These are phyloP conservation scores for Chionomys nivalis DNA, from an alignment of 2,113 vertebrate genomes.

Conservation along the genomic window DNA sequence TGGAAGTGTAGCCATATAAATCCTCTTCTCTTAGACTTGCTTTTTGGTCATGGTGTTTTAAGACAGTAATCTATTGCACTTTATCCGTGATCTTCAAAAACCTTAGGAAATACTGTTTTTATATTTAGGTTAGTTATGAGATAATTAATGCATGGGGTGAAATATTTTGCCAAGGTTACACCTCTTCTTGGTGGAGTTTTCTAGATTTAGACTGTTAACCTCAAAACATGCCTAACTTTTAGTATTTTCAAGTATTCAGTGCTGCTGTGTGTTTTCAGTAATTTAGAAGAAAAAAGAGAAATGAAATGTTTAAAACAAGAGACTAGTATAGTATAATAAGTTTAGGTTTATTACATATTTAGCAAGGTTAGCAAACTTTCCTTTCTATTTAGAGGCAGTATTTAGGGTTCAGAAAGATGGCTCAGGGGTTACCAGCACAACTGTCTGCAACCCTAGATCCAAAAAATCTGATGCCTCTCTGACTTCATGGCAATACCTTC, in stretches of 20 bases:
- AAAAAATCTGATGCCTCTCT: not conserved
- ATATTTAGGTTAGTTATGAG: not conserved
- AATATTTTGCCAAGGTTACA: not conserved
- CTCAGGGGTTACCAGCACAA: not conserved
- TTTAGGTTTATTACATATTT: not conserved
- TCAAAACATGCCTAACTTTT: not conserved
- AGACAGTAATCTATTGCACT: not conserved
- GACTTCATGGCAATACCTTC: not conserved
- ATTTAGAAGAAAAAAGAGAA: not conserved
- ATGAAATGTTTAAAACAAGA: not conserved
- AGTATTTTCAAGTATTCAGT: not conserved
- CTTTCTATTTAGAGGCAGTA: not conserved
- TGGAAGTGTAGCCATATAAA: not conserved
- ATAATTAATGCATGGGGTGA: not conserved
- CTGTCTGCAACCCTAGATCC: not conserved
- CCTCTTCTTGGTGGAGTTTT: not conserved
- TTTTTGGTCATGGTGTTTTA: not conserved
- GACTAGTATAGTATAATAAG: not conserved
- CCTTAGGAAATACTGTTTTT: not conserved
- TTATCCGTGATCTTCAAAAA: not conserved
- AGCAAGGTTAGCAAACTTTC: not conserved
- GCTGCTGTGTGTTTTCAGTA: not conserved
- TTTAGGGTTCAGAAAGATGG: not conserved
- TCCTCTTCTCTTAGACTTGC: not conserved
- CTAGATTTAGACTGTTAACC: not conserved